Conservation (phyloP, 2,113 vertebrate species). For the Plotosus lineatus region DNA sequence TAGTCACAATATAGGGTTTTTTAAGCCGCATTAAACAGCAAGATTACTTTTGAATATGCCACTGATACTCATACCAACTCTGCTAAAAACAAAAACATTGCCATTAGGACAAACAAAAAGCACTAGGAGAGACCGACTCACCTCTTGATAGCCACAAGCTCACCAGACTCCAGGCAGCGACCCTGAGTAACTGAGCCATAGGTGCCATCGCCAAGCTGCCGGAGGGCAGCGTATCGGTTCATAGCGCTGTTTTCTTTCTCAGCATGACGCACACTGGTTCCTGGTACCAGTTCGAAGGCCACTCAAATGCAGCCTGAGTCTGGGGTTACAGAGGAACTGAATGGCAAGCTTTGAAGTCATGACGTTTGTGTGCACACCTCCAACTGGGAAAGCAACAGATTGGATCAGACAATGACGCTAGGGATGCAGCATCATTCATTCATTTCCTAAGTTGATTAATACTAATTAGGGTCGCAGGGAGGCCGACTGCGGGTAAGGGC, state of each 20-base stretch:
- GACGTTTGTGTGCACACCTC: constrained; percentile 75
- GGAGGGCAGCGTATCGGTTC: constrained; percentile 94
- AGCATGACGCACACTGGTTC: constrained; percentile 35
- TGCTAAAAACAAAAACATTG: constrained; percentile 1
- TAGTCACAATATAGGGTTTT: not conserved
- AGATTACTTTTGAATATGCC: not conserved
- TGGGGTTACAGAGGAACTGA: constrained; percentile 84
- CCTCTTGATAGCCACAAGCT: constrained; percentile 97
- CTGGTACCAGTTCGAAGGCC: constrained; percentile 49
- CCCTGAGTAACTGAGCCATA: constrained; percentile 97
- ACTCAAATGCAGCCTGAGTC: constrained; percentile 83
- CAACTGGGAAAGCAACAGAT: constrained; percentile 49
- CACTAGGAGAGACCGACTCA: constrained; percentile 55
- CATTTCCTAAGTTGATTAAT: no score
- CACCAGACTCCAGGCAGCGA: constrained; percentile 91
- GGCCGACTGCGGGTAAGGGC: no score
- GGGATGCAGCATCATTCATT: no score
- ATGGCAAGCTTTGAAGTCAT: constrained; percentile 78
- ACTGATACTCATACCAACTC: not conserved
- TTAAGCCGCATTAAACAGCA: not conserved
- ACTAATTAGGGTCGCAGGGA: no score
- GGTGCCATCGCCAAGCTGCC: constrained; percentile 92
- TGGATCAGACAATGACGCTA: no score
- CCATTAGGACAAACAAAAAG: no score
- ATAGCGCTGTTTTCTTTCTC: constrained; percentile 64